Evolutionary conservation across 2,888 invertebrate species (phyloP).

Genomic region (Eristalis arbustorum): DNA sequence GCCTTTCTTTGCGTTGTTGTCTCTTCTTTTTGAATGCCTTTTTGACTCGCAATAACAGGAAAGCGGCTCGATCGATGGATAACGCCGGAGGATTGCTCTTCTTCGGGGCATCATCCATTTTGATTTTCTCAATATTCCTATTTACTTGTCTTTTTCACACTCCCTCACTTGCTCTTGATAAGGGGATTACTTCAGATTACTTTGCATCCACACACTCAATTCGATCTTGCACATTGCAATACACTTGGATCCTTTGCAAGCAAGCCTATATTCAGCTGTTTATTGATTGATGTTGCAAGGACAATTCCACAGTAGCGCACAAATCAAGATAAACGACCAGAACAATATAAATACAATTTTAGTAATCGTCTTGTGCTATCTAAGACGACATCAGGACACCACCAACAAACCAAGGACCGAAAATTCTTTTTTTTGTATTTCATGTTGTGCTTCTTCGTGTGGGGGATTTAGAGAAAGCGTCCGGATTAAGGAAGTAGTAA

Average conservation of each 20-base stretch:
- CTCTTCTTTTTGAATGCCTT: constrained; percentile 95
- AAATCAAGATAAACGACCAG: neutral
- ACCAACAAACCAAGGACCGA: constrained; percentile 1
- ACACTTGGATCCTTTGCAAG: neutral
- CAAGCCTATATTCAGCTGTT: neutral
- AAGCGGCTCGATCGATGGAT: constrained; percentile 94
- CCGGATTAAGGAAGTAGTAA: constrained; percentile 49
- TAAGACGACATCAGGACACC: constrained; percentile 11
- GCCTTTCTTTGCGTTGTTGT: constrained; percentile 91
- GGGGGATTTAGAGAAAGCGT: constrained; percentile 14
- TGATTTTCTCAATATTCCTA: constrained; percentile 23
- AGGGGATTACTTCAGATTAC: neutral
- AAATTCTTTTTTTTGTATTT: neutral
- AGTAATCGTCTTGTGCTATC: constrained; percentile 16
- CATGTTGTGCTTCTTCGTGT: neutral
- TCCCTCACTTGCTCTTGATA: neutral
- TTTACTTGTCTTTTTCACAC: neutral
- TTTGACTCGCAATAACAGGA: constrained; percentile 91
- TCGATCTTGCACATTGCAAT: constrained; percentile 7
- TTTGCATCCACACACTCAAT: constrained; percentile 22
- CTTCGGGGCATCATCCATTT: constrained; percentile 75
- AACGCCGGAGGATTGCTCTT: constrained; percentile 82
- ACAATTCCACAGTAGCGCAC: neutral
- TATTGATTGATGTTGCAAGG: constrained; percentile 24
- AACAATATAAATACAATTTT: neutral